Base-by-base conservation (phyloP, 1,140 invertebrate genomes). In the Habropoda laboriosa region DNA sequence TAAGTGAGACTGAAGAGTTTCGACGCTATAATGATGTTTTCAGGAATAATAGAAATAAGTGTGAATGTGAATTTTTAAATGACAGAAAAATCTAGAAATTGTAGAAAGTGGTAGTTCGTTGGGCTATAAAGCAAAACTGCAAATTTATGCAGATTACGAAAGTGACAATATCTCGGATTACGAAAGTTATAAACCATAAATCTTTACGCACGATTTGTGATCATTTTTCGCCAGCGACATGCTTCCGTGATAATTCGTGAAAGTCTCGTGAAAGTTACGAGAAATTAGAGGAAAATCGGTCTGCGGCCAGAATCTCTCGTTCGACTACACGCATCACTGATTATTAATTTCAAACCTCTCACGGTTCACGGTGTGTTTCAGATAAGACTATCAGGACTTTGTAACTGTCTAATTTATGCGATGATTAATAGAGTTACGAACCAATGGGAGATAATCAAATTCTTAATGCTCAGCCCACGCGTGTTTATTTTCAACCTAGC, bases 391-490 rank as follows among this genome's bases (percentile, higher is more conserved):
- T 88, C 60, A 75, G 51, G 66, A 71, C 83, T 88, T 86, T 80
- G 72, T 78, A 60, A 55, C 75, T 79, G 80, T 82, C 81, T 79
- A 87, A 88, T 86, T 87, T 82, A 77, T 53, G 32, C 67, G 40
- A 78, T 87, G 85, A 89, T 89, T 86, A 84, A 89, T 86, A 74
- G 70, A 66, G 35, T 75, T 27, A n/a, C 38, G 32, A 42, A 64
- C 64, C 81, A 55, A 83, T 60, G 24, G 55, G 40, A 66, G 68
- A 75, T 82, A 72, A 81, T 67, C 63, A 60, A 80, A 79, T 82
- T 74, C 45, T 42, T 72, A 78, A 78, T 75, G 80, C 45, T 68
- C 73, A 21, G 24, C 74, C 68, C 79, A 77, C 38, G 67, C 66
- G 55, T n/a, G 66, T 60, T 58, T 82, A 79, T 79, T 63, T 71